Percentiles rank a stretch among this genome's conserved stretches.
Conservation (phyloP, 1,140 invertebrate species). For the Procambarus clarkii region DNA sequence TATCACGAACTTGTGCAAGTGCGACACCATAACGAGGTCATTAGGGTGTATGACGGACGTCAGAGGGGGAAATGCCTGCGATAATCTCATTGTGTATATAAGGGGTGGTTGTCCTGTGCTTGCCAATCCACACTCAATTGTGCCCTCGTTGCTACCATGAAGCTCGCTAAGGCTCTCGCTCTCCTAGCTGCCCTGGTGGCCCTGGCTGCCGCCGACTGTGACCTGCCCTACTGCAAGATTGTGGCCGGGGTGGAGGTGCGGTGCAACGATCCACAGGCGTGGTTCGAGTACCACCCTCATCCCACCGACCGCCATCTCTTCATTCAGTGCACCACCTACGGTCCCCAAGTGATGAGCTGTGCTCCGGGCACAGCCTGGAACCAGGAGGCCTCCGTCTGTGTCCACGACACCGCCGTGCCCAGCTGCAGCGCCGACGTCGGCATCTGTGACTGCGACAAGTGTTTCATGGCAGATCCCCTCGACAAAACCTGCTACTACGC, state of each 20-base stretch:
- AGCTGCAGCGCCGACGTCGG: background rate
- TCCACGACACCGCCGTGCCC: background rate
- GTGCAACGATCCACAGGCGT: background rate
- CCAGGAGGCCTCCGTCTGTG: background rate
- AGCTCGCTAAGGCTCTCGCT: background rate
- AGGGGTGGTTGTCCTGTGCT: too few species aligned
- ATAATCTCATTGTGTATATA: too few species aligned
- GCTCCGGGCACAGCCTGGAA: background rate
- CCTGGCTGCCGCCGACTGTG: background rate
- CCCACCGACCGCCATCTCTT: slow-evolving; percentile 4
- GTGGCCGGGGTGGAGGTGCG: slow-evolving; percentile 11
- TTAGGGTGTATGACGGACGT: too few species aligned
- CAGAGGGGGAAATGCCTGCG: too few species aligned
- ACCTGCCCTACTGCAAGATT: background rate
- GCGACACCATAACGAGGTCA: too few species aligned
- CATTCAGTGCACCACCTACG: slow-evolving; percentile 24
- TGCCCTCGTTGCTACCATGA: background rate
- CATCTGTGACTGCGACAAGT: background rate
- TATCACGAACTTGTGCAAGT: too few species aligned
- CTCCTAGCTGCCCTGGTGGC: too few species aligned
- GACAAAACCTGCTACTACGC: background rate
- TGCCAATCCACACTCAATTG: too few species aligned
- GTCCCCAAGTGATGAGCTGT: slow-evolving; percentile 30
- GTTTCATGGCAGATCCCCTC: background rate
- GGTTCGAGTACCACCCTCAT: slow-evolving; percentile 31